These are phyloP conservation scores for Heliothis subflexa DNA, from an alignment of 1,140 invertebrate genomes.

Conservation along the genomic window DNA sequence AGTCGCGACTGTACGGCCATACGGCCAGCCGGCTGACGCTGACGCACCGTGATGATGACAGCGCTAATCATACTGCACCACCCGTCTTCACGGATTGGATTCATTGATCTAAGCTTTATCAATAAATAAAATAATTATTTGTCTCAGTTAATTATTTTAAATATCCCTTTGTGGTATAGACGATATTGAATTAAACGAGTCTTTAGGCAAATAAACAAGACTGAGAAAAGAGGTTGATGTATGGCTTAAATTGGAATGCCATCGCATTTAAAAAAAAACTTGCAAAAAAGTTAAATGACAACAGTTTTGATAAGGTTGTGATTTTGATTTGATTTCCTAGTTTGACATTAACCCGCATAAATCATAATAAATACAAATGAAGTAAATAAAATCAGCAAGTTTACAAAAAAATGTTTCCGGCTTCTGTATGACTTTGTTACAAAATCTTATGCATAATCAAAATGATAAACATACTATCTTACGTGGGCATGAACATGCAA, in stretches of 20 bases:
- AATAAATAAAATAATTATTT: neutral
- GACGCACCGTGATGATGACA: constrained; percentile 44
- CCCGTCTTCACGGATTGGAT: constrained; percentile 4
- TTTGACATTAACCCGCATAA: no score
- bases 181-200: no score
- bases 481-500: constrained; percentile 75
- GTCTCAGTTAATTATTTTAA: no score
- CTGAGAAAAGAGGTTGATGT: neutral
- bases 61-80: constrained; percentile 37
- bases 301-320: neutral
- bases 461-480: constrained; percentile 77
- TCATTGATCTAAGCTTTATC: neutral
- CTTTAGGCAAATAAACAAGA: no score
- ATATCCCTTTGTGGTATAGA: no score
- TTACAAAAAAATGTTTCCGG: constrained; percentile 31
- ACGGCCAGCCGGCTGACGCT: constrained; percentile 1
- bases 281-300: neutral
- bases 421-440: constrained; percentile 33
- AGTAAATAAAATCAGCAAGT: constrained; percentile 10
- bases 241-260: neutral
- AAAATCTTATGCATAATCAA: constrained; percentile 36
- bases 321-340: no score
- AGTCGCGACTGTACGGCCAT: neutral
- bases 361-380: constrained; percentile 1
- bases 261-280: neutral